Evolutionary conservation across 2,113 vertebrate genomes (phyloP).

Genomic region (Odocoileus hemionus): DNA sequence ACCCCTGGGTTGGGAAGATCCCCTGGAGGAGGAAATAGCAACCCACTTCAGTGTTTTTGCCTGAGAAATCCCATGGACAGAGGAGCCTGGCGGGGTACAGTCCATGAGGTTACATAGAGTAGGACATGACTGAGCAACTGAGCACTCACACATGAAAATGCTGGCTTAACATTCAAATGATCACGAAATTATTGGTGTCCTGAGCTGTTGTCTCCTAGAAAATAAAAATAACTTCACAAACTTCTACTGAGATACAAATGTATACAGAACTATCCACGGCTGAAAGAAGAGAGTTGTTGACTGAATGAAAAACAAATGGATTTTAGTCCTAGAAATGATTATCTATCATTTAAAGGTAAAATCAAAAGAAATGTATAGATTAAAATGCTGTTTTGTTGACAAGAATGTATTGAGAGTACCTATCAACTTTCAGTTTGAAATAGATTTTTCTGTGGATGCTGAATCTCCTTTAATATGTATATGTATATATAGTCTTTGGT

Average conservation of each 20-base stretch:
- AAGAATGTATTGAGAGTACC: neutral
- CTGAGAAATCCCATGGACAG: neutral
- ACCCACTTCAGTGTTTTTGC: neutral
- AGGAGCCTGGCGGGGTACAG: neutral
- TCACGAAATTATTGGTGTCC: neutral
- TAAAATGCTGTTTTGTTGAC: neutral
- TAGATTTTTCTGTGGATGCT: neutral
- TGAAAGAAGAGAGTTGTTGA: neutral
- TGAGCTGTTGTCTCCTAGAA: neutral
- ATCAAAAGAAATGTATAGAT: neutral
- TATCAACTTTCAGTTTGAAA: neutral
- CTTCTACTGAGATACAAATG: neutral
- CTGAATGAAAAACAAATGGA: neutral
- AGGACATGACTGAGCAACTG: neutral
- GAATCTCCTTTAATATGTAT: neutral
- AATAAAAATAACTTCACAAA: conserved; percentile 22
- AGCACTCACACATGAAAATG: neutral
- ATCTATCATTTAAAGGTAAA: neutral
- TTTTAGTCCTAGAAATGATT: neutral
- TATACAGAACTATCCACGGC: neutral
- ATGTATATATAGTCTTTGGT: neutral
- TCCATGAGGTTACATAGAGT: neutral
- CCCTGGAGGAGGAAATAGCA: neutral
- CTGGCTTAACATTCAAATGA: neutral
- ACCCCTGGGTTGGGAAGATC: neutral